Evolutionary conservation across 2,113 vertebrate species (phyloP).

Genomic region (Sinocyclocheilus maitianheensis): DNA sequence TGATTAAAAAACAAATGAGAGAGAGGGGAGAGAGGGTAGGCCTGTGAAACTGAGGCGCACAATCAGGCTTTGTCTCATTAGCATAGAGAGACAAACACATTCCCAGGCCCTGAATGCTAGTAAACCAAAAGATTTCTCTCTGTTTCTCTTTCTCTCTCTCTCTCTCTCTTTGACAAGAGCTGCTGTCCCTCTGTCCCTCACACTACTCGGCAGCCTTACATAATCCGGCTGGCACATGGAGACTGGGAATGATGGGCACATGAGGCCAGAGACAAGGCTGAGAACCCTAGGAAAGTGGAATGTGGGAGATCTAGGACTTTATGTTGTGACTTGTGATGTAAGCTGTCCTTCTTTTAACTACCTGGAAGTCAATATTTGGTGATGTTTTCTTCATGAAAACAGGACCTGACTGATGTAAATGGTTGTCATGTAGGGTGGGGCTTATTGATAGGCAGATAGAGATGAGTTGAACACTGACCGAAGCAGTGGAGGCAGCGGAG

Average conservation of each 20-base stretch:
- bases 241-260: conserved; percentile 31
- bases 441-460: background rate
- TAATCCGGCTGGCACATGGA: conserved; percentile 39
- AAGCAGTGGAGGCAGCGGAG: conserved; percentile 86
- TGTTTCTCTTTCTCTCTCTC: conserved; percentile 18
- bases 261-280: conserved; percentile 24
- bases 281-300: background rate
- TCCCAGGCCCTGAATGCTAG: conserved; percentile 41
- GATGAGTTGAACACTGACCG: conserved; percentile 67
- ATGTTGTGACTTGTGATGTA: background rate
- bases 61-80: conserved; percentile 44
- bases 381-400: conserved; percentile 1
- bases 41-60: conserved; percentile 20
- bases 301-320: background rate
- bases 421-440: background rate
- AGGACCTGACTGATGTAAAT: background rate
- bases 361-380: background rate
- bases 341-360: background rate
- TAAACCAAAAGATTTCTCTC: conserved; percentile 43
- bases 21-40: background rate
- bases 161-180: conserved; percentile 22
- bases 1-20: background rate
- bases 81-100: conserved; percentile 37
- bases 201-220: conserved; percentile 40
- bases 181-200: conserved; percentile 28